phyloP scores from a whole-genome alignment of 1,140 invertebrate genomes.

The Brachionus sp. region DNA sequence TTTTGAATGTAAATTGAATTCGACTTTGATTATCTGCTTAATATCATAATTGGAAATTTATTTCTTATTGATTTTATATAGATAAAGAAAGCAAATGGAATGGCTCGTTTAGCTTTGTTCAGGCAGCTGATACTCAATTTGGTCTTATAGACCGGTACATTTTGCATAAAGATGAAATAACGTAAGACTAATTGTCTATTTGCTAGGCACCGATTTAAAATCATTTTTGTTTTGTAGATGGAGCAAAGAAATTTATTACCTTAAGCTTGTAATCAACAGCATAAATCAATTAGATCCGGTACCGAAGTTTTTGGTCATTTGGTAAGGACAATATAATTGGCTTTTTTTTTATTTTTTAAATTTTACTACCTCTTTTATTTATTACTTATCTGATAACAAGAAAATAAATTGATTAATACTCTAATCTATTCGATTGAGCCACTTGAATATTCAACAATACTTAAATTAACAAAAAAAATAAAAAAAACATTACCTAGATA shows the following conservation, averaged over 20 bases:
- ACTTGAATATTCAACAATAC: neutral
- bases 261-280: constrained; percentile 55
- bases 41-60: constrained; percentile 13
- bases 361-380: neutral
- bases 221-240: constrained; percentile 51
- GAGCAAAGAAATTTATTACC: constrained; percentile 61
- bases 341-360: neutral
- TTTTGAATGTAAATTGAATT: neutral
- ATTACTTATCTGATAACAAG: neutral
- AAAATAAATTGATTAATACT: neutral
- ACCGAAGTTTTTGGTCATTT: constrained; percentile 64
- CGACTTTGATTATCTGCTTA: neutral
- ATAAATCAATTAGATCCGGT: constrained; percentile 61
- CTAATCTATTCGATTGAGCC: neutral
- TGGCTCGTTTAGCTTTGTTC: constrained; percentile 61
- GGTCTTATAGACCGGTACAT: constrained; percentile 60
- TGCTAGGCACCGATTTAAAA: neutral
- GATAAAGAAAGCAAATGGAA: constrained; percentile 52
- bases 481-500: neutral
- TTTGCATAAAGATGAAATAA: constrained; percentile 50
- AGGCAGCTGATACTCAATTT: constrained; percentile 63
- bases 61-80: neutral
- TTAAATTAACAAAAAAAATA: neutral
- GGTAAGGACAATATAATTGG: constrained; percentile 48
- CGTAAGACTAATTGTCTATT: constrained; percentile 6